Base-by-base conservation (phyloP, 2,888 invertebrate genomes). In the Diabrotica balteata region DNA sequence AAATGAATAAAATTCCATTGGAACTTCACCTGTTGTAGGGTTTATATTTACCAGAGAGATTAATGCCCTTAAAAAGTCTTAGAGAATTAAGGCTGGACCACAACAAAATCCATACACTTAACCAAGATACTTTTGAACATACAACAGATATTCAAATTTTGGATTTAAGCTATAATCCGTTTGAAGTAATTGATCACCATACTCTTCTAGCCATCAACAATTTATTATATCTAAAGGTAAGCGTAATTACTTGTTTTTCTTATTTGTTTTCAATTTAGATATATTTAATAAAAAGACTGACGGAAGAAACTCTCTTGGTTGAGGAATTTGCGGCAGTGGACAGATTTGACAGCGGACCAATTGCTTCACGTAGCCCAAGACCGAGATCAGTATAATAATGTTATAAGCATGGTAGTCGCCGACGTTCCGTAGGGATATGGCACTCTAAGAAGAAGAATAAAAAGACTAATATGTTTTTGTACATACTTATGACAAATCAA, bases 81-180 rank as follows among this genome's bases (percentile, higher is more conserved):
- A 85, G 85, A 54, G 85, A 85, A 7, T 83, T 94, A 17, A 87
- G 90, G 77, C 83, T 96, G 68, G 90, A 90, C 0, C 81, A 89
- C 79, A 96, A 96, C 80, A 85, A 87, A 32, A 81, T 95, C 0
- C 91, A 92, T 75, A 88, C 89, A 0, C 81, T 95, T n/a, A 81
- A 92, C 77, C 86, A 86, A 59, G 91, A 93, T 78, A 77, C 93
- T 2, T 95, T 96, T 80, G 91, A 92, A 75, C 94, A 95, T 78
- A 77, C 81, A 1, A 82, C 91, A 5, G 87, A 89, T 0, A 80
- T 96, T 49, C 89, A 90, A 73, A 86, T 87, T 10, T 81, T 96
- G 58, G 88, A 88, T 75, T 84, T 96, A 42, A 89, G 89, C 70
- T 87, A 89, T n/a, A 96, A 96, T 82, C 92, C 91, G 0, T 85